phyloP scores from a whole-genome alignment of 2,113 vertebrate species.

The Apodemus sylvaticus region DNA sequence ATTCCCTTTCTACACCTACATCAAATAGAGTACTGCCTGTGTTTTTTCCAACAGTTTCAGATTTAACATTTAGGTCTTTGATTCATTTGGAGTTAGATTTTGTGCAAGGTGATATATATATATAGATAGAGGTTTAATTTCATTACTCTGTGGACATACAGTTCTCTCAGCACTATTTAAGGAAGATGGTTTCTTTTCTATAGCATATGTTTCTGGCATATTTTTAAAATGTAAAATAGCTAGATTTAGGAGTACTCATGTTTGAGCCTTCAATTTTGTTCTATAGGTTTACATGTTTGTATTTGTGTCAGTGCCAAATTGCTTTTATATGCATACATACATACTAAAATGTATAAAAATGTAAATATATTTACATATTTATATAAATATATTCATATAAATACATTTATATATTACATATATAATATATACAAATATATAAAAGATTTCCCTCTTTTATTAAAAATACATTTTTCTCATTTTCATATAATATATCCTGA shows the following conservation, averaged over 20 bases:
- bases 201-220: background rate
- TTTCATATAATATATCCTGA: background rate
- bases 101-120: background rate
- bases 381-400: too few species aligned
- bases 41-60: background rate
- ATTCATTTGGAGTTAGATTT: background rate
- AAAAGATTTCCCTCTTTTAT: background rate
- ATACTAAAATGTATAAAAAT: too few species aligned
- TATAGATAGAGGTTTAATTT: background rate
- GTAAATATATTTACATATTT: too few species aligned
- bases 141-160: background rate
- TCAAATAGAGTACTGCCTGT: background rate
- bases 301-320: background rate
- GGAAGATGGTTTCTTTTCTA: background rate
- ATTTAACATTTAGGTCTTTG: background rate
- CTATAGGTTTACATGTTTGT: background rate
- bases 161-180: background rate
- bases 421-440: too few species aligned
- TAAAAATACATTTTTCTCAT: background rate
- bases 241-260: background rate
- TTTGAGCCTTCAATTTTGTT: background rate
- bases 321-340: background rate
- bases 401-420: too few species aligned
- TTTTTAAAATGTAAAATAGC: background rate
- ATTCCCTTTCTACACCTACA: background rate